These are phyloP conservation scores for Ceratina japonica DNA, from an alignment of 1,140 invertebrate species.

Conservation along the genomic window DNA sequence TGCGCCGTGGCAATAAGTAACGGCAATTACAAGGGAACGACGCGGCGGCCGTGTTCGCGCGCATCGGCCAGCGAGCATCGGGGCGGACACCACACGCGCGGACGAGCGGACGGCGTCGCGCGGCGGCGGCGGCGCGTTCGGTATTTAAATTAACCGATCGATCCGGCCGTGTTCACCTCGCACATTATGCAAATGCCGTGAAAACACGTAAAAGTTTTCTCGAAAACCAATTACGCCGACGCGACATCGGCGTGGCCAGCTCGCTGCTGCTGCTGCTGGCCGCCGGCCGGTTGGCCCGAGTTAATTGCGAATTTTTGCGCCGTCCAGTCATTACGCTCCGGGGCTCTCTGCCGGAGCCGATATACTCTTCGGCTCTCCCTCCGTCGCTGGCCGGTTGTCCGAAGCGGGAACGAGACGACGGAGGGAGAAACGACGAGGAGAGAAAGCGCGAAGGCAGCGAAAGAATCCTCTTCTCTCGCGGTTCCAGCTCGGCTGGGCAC, in stretches of 20 bases:
- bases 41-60: constrained; percentile 29
- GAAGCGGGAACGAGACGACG: background rate
- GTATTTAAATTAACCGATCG: constrained; percentile 79
- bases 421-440: too few species aligned
- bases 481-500: constrained; percentile 50
- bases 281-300: constrained; percentile 31
- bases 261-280: too few species aligned
- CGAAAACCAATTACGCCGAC: constrained; percentile 77
- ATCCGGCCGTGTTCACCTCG: constrained; percentile 72
- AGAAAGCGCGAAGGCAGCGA: constrained; percentile 11
- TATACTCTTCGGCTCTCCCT: constrained; percentile 3
- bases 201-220: constrained; percentile 77
- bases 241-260: constrained; percentile 64
- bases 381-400: background rate
- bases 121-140: constrained; percentile 62
- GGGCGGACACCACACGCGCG: background rate
- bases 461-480: constrained; percentile 38
- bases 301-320: constrained; percentile 69
- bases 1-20: constrained; percentile 75
- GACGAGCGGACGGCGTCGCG: constrained; percentile 40
- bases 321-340: constrained; percentile 57
- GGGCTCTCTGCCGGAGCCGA: too few species aligned
- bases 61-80: too few species aligned
- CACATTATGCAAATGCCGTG: constrained; percentile 77
- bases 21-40: constrained; percentile 77